Evolutionary conservation across 2,888 invertebrate species (phyloP), one percentile per base, ranked within the genome.

Genomic region (Epicampocera succincta): DNA sequence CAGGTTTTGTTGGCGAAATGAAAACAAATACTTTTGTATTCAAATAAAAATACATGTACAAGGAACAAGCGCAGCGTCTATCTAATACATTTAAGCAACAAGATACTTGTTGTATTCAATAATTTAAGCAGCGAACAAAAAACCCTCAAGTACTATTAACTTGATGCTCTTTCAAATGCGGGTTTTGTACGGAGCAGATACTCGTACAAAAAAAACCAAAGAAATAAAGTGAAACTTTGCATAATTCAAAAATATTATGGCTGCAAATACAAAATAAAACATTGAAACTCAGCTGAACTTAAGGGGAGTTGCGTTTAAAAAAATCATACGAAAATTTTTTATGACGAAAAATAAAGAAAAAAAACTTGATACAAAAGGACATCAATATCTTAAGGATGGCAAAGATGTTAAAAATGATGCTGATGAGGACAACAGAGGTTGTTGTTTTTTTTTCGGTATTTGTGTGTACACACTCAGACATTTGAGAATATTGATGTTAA

Each of bases 301-400:
- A 52, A 77, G 76, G 83, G 83, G 76, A 61, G 83, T 84, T 69
- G 75, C 85, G 83, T 84, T 19, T 33, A 65, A 21, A 9, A 29
- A 17, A 9, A 46, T 5, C 17, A 5, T 13, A 6, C n/a, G 42
- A 61, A 65, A 29, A 56, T 71, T 48, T 19, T 40, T 60, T 40
- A 33, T 13, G 46, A 54, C 46, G 17, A 56, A 74, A 33, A 48
- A 66, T 68, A 77, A 48, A 80, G 74, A 84, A 87, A 86, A 85
- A 86, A 86, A 85, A 83, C 48, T 85, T 85, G 40, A 72, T 85
- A 89, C 88, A 88, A 88, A 88, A 88, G 87, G 88, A 89, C 89
- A 88, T 88, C 89, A 88, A 88, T 88, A 88, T 87, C 88, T 85
- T 80, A 29, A 82, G 84, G 74, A 84, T 83, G 82, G 84, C 84